Evolutionary conservation across 2,888 invertebrate genomes (phyloP), one percentile per base, ranked within the genome.

Genomic region (Abrostola tripartita): DNA sequence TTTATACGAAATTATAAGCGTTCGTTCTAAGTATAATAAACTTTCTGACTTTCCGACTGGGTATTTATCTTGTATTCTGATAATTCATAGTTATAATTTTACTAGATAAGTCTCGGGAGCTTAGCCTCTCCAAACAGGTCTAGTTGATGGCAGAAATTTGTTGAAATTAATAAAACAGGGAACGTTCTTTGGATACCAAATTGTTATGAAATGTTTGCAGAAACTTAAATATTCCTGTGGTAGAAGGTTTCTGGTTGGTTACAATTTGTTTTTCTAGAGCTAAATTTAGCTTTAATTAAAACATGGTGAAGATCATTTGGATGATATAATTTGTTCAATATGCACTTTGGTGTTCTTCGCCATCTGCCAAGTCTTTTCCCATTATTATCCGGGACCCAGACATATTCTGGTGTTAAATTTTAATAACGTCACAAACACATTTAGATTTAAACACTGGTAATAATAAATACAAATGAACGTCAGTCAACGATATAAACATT

Each of bases 151-250:
- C 12, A 47, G 58, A 76, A 76, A 40, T 61, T 76, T 52, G 38
- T 55, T 14, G 9, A 56, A 55, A 72, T 68, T 53, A 72, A 9
- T 47, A 76, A 76, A 72, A 63, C 56, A 60, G 42, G 53, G n/a
- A 40, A 47, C 38, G 52, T 57, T 60, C 37, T 12, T 11, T 42
- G 10, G 7, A 37, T 49, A 55, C 55, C 40, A 52, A 54, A 57
- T 54, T 50, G 11, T 41, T 38, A 51, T 59, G 55, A 65, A 59
- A 40, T 70, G 59, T 65, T 51, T 7, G 42, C 37, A n/a, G 37
- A 60, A 61, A 56, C 71, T 44, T 67, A 67, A 44, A 50, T 60
- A 52, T 11, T 47, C 53, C 14, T 2, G 40, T 53, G 71, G 37
- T 60, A 47, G 42, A 52, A 63, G 37, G 35, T 58, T 42, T 7